Conservation (phyloP, 2,888 invertebrate species). For the Nomada fucata region DNA sequence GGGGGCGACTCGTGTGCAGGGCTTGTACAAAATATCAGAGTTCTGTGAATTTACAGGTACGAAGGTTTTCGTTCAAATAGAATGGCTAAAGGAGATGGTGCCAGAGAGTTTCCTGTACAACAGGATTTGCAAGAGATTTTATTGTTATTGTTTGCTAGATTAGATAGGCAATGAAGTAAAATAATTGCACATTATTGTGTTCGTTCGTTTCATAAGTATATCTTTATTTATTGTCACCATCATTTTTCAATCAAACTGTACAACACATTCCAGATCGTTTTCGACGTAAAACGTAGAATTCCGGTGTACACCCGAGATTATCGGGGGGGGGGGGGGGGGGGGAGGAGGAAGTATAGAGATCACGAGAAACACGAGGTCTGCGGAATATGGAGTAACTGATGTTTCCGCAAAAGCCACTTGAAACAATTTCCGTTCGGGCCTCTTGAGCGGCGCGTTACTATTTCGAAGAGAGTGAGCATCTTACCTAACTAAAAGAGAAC, state of each 20-base stretch:
- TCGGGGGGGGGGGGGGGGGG: not conserved
- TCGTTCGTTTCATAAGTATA: constrained; percentile 12
- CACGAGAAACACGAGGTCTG: constrained; percentile 43
- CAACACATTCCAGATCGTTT: not conserved
- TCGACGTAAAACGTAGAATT: not conserved
- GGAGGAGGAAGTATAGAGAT: constrained; percentile 23
- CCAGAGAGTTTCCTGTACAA: no score
- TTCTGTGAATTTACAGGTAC: no score
- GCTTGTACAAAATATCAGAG: no score
- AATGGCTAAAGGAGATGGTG: no score
- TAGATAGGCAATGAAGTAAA: not conserved
- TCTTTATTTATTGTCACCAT: constrained; percentile 34
- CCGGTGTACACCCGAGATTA: not conserved
- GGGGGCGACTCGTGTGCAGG: no score
- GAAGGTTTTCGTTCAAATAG: no score
- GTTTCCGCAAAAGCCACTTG: constrained; percentile 76
- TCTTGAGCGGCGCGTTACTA: constrained; percentile 67
- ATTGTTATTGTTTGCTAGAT: not conserved
- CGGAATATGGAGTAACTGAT: constrained; percentile 52
- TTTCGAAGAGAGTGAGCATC: constrained; percentile 58
- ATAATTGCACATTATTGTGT: not conserved
- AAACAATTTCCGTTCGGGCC: constrained; percentile 76
- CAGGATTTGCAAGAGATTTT: no score
- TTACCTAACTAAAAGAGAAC: constrained; percentile 63
- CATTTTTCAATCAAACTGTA: not conserved